Evolutionary conservation across 2,113 vertebrate species (phyloP).

Genomic region (Solea senegalensis): DNA sequence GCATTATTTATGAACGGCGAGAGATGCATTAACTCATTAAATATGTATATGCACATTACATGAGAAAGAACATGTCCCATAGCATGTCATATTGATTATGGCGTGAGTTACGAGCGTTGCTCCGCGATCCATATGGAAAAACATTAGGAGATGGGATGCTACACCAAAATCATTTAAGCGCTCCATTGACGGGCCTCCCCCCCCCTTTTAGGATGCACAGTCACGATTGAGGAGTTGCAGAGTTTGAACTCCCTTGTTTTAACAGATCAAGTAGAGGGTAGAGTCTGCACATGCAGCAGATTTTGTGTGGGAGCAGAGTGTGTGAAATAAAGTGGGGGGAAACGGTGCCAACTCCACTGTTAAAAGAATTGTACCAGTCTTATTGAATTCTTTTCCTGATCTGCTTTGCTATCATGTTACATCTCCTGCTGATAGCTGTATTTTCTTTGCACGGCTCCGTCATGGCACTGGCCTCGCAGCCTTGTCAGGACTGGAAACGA

Average conservation of each 20-base stretch:
- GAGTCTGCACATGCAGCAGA: slow-evolving; percentile 62
- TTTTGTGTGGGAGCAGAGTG: slow-evolving; percentile 56
- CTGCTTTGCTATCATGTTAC: slow-evolving; percentile 61
- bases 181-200: slow-evolving; percentile 45
- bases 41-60: slow-evolving; percentile 79
- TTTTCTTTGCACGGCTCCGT: slow-evolving; percentile 58
- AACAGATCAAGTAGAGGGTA: slow-evolving; percentile 35
- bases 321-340: slow-evolving; percentile 63
- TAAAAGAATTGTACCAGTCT: slow-evolving; percentile 37
- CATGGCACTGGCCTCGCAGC: slow-evolving; percentile 8
- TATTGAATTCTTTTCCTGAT: slow-evolving; percentile 66
- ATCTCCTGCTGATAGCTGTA: slow-evolving; percentile 50
- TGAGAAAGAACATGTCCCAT: slow-evolving; percentile 73
- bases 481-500: slow-evolving; percentile 22
- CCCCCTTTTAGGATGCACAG: slow-evolving; percentile 17
- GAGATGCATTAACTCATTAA: slow-evolving; percentile 80
- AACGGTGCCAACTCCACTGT: slow-evolving; percentile 53
- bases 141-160: slow-evolving; percentile 52
- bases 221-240: slow-evolving; percentile 50
- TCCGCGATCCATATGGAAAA: slow-evolving; percentile 60
- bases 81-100: slow-evolving; percentile 78
- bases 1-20: slow-evolving; percentile 75
- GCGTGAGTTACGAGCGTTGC: slow-evolving; percentile 68
- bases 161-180: slow-evolving; percentile 63
- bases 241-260: slow-evolving; percentile 51